Evolutionary conservation across 2,113 vertebrate species (phyloP).

Genomic region (Eolophus roseicapilla): DNA sequence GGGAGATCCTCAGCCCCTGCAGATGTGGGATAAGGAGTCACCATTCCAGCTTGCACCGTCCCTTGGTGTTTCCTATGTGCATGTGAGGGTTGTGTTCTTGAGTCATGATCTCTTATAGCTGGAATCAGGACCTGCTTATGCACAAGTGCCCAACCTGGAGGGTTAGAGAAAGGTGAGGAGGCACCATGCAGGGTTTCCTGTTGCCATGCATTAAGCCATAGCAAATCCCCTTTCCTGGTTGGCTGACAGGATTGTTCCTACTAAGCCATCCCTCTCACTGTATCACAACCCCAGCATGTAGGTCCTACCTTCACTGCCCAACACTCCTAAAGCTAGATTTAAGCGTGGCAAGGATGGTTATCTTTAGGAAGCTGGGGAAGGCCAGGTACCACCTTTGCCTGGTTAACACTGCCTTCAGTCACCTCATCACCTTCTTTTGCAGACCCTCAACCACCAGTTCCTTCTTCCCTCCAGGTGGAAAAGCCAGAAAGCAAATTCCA

Average conservation of each 20-base stretch:
- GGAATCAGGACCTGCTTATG: not conserved
- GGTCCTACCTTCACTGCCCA: no score
- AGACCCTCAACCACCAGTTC: not conserved
- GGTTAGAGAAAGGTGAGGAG: not conserved
- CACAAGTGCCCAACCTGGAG: not conserved
- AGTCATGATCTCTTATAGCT: not conserved
- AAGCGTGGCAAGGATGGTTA: no score
- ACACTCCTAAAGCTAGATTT: no score
- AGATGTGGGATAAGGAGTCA: not conserved
- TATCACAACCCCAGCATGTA: accelerated
- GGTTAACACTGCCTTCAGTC: not conserved
- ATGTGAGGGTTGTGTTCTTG: not conserved
- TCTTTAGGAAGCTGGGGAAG: no score
- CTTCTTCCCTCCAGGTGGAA: not conserved
- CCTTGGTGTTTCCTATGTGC: not conserved
- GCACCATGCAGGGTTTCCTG: not conserved
- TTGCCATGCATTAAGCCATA: not conserved
- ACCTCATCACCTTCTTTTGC: not conserved
- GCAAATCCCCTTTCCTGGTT: not conserved
- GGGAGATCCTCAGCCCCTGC: not conserved
- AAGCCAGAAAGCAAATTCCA: not conserved
- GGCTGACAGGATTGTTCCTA: not conserved
- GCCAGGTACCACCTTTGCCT: not conserved
- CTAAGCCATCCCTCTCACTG: not conserved
- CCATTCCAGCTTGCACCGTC: not conserved